Evolutionary conservation across 2,113 vertebrate species (phyloP).

Genomic region (Chloebia gouldiae): DNA sequence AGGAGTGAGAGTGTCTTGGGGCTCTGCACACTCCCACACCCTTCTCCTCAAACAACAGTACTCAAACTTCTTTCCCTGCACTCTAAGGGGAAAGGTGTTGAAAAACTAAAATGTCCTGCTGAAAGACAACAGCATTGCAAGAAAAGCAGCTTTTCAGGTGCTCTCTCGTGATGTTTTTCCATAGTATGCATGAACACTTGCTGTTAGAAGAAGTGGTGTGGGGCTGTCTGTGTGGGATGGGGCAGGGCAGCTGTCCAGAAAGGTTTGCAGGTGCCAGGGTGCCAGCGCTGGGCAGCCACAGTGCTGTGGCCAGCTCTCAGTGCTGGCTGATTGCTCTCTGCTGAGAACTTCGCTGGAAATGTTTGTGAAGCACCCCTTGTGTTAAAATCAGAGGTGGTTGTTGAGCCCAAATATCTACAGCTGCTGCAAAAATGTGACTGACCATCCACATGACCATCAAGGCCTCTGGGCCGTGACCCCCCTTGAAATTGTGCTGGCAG

Average conservation of each 20-base stretch:
- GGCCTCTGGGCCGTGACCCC: not conserved
- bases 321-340: not conserved
- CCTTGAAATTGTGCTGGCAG: not conserved
- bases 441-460: not conserved
- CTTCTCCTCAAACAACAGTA: not conserved
- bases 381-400: not conserved
- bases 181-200: not conserved
- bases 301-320: accelerated
- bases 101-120: not conserved
- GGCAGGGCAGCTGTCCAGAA: accelerated
- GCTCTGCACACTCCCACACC: not conserved
- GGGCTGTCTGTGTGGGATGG: accelerated
- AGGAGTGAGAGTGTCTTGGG: not conserved
- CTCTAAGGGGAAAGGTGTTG: not conserved
- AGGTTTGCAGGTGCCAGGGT: accelerated
- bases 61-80: accelerated
- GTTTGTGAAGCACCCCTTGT: not conserved
- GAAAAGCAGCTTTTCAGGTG: not conserved
- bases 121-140: not conserved
- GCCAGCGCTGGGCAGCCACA: accelerated
- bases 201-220: not conserved
- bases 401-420: not conserved
- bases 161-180: not conserved
- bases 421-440: not conserved
- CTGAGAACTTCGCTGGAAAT: not conserved